These are phyloP conservation scores for Athetis lepigone DNA, from an alignment of 2,888 invertebrate species.

Conservation along the genomic window DNA sequence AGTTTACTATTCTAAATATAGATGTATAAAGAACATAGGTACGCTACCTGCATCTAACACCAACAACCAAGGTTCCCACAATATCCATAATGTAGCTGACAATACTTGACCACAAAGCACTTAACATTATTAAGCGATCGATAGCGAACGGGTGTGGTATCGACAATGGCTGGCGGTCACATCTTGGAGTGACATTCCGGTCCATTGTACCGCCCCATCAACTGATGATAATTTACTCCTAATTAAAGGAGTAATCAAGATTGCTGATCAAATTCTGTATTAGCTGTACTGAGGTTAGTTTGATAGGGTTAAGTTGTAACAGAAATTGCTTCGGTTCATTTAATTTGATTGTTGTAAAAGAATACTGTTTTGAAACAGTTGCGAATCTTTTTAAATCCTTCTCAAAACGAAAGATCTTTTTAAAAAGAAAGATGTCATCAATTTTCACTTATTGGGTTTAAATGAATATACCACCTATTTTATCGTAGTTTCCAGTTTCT, in stretches of 20 bases:
- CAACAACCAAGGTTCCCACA: conserved; percentile 3
- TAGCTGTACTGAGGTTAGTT: conserved; percentile 23
- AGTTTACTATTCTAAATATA: no score
- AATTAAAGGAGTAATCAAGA: conserved; percentile 44
- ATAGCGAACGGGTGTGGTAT: conserved; percentile 55
- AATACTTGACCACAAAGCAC: conserved; percentile 51
- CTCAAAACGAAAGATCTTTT: no score
- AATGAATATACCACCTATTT: no score
- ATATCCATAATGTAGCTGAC: conserved; percentile 17
- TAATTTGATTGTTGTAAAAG: not conserved
- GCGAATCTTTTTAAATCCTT: no score
- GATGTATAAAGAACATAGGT: not conserved
- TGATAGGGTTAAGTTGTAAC: conserved; percentile 20
- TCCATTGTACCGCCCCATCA: conserved; percentile 54
- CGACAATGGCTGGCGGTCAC: conserved; percentile 57
- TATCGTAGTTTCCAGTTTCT: no score
- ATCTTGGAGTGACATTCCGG: conserved; percentile 58
- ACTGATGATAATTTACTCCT: conserved; percentile 52
- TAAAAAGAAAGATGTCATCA: no score
- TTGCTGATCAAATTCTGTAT: conserved; percentile 40
- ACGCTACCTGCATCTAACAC: conserved; percentile 3
- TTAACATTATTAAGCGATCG: conserved; percentile 54
- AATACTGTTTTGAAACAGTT: not conserved
- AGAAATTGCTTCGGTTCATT: conserved; percentile 26
- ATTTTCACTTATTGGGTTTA: no score